Evolutionary conservation across 2,797 vertebrate species (phyloP).

Genomic region (Sebastes trivittatus): DNA sequence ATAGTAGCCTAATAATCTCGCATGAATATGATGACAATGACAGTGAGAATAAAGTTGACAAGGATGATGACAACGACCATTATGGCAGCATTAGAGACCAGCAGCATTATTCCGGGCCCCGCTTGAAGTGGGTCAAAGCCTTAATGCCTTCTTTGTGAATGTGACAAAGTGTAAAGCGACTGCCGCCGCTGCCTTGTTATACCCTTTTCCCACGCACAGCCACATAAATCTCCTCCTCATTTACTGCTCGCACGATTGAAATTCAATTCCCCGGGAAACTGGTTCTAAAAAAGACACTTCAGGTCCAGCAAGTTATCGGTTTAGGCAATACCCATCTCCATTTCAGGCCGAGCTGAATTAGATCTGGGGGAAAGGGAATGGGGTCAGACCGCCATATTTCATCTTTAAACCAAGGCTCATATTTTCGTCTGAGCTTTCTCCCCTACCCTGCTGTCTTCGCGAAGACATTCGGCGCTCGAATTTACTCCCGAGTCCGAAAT

Average conservation of each 20-base stretch:
- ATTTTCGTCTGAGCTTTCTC: conserved; percentile 60
- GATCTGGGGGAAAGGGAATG: conserved; percentile 61
- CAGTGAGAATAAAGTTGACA: conserved; percentile 46
- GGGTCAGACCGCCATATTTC: conserved; percentile 69
- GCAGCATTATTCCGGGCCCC: conserved; percentile 41
- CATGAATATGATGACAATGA: conserved; percentile 20
- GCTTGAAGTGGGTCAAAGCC: conserved; percentile 68
- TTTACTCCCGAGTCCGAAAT: conserved; percentile 58
- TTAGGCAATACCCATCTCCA: conserved; percentile 62
- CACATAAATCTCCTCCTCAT: conserved; percentile 77
- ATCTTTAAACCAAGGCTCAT: conserved; percentile 69
- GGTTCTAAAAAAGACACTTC: conserved; percentile 74
- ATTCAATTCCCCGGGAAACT: conserved; percentile 71
- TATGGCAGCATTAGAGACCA: conserved; percentile 53
- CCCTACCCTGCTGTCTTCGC: conserved; percentile 29
- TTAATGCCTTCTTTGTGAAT: conserved; percentile 72
- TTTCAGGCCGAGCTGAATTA: conserved; percentile 66
- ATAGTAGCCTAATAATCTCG: conserved; percentile 8
- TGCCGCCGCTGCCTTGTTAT: conserved; percentile 63
- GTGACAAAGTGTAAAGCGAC: conserved; percentile 72
- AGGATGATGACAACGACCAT: conserved; percentile 50
- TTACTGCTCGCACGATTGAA: conserved; percentile 68
- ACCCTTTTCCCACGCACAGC: conserved; percentile 63
- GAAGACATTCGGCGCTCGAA: conserved; percentile 28
- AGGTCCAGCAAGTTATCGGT: conserved; percentile 61